These are phyloP conservation scores for Ischnus inquisitorius DNA, from an alignment of 2,888 invertebrate genomes.

Conservation along the genomic window DNA sequence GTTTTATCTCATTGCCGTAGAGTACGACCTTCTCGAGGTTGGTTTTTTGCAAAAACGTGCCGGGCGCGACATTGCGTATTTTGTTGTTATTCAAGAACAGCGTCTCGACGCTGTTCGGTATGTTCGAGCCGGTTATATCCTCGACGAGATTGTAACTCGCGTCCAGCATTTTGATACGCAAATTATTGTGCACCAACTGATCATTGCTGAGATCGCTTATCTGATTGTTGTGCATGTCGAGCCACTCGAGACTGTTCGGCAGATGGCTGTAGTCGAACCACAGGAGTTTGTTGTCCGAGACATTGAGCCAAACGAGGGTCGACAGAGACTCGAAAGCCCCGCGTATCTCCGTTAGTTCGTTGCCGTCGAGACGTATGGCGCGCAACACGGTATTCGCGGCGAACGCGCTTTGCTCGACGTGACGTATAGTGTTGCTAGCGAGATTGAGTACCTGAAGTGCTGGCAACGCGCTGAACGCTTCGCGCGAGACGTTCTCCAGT, in stretches of 20 bases:
- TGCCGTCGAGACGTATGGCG: conserved; percentile 92
- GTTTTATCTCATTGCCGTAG: conserved; percentile 91
- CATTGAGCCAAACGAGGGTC: conserved; percentile 92
- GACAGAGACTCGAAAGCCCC: conserved; percentile 92
- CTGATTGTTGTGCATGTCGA: conserved; percentile 93
- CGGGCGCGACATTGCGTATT: conserved; percentile 90
- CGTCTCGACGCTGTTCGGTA: conserved; percentile 91
- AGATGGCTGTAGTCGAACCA: conserved; percentile 94
- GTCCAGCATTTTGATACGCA: conserved; percentile 92
- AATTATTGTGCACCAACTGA: conserved; percentile 88
- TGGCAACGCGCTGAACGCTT: conserved; percentile 90
- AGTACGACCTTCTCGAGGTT: conserved; percentile 92
- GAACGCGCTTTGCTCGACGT: conserved; percentile 92
- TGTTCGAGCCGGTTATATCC: conserved; percentile 89
- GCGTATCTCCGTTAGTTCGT: conserved; percentile 92
- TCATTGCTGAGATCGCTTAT: conserved; percentile 92
- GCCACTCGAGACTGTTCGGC: conserved; percentile 91
- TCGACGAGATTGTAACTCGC: conserved; percentile 91
- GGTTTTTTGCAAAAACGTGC: conserved; percentile 90
- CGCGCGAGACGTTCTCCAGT: conserved; percentile 91
- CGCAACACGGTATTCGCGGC: conserved; percentile 91
- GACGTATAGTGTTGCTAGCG: conserved; percentile 92
- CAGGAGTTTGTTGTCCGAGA: conserved; percentile 91
- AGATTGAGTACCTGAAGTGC: conserved; percentile 92
- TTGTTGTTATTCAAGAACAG: conserved; percentile 91